phyloP scores from a whole-genome alignment of 1,140 invertebrate species.

The Bacillus rossius region DNA sequence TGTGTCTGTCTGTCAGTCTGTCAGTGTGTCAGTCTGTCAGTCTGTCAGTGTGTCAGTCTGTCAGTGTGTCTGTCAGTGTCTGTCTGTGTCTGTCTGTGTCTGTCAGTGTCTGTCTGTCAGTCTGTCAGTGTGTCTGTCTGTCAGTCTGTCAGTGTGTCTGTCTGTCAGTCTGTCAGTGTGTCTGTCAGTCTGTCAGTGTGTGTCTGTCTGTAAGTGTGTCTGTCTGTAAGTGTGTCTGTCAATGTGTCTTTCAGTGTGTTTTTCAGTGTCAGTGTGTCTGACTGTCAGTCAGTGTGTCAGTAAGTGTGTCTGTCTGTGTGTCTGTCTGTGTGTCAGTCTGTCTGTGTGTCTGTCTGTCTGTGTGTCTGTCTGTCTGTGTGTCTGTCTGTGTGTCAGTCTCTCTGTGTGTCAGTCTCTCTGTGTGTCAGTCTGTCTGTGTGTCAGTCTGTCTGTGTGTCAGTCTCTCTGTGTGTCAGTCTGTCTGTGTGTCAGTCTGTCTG shows the following conservation, averaged over 20 bases:
- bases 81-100: background rate
- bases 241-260: too few species aligned
- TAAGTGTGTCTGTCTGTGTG: too few species aligned
- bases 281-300: too few species aligned
- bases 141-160: background rate
- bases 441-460: slow-evolving; percentile 25
- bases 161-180: background rate
- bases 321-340: background rate
- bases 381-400: background rate
- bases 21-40: slow-evolving; percentile 25
- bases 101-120: slow-evolving; percentile 20
- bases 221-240: too few species aligned
- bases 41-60: slow-evolving; percentile 26
- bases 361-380: background rate
- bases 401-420: slow-evolving; percentile 8
- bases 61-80: slow-evolving; percentile 23
- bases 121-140: background rate
- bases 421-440: slow-evolving; percentile 23
- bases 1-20: slow-evolving; percentile 27
- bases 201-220: too few species aligned
- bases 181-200: background rate
- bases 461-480: slow-evolving; percentile 24
- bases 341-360: background rate
- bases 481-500: slow-evolving; percentile 25
- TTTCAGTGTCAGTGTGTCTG: too few species aligned